Conservation (phyloP, 2,113 vertebrate genomes). For the Microcebus griseorufus region DNA sequence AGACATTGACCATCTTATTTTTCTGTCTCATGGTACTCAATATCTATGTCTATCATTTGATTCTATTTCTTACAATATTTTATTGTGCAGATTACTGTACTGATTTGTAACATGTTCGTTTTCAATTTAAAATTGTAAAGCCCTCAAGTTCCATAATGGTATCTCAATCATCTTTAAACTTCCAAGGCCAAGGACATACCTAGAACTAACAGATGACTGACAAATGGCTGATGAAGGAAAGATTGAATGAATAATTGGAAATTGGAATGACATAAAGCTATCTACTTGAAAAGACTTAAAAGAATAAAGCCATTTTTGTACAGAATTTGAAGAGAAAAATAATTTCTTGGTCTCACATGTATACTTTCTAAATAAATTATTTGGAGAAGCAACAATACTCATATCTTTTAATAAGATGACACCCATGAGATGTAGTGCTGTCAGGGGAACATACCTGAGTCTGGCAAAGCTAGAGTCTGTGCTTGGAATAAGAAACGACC, state of each 20-base stretch:
- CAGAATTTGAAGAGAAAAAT: background rate
- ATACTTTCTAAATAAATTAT: constrained; percentile 1
- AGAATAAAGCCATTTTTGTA: background rate
- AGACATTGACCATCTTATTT: background rate
- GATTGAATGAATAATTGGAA: background rate
- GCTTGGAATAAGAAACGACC: background rate
- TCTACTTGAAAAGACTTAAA: background rate
- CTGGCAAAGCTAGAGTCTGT: background rate
- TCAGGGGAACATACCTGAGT: background rate
- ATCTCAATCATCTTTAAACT: background rate
- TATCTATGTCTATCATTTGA: background rate
- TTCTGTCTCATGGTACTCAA: too few species aligned
- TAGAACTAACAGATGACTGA: background rate
- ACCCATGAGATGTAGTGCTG: background rate
- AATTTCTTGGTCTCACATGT: background rate
- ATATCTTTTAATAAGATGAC: background rate
- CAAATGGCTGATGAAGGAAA: background rate
- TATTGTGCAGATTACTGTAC: background rate
- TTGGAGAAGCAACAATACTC: background rate
- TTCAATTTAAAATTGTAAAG: background rate
- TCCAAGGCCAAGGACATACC: background rate
- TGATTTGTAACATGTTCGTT: background rate
- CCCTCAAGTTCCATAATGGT: background rate
- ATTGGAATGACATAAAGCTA: background rate
- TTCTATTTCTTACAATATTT: background rate